Evolutionary conservation across 2,888 invertebrate genomes (phyloP).

Genomic region (Nezara viridula): DNA sequence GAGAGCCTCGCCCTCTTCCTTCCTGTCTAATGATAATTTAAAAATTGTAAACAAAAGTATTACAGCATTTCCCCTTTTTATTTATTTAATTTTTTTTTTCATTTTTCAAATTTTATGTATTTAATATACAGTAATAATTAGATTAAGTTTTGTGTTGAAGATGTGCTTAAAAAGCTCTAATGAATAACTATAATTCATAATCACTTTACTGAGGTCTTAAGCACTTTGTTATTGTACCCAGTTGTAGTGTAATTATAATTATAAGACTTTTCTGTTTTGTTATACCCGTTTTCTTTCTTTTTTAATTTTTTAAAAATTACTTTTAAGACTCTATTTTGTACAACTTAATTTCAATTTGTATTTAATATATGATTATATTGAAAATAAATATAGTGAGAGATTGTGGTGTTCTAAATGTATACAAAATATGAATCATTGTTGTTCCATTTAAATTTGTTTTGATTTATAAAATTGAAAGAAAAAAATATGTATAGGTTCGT

Average conservation of each 20-base stretch:
- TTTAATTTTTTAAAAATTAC: neutral
- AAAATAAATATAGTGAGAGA: neutral
- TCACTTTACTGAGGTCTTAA: conserved; percentile 16
- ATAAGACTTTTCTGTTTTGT: conserved; percentile 1
- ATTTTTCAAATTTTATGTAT: conserved; percentile 29
- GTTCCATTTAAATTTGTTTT: conserved; percentile 30
- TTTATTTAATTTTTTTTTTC: conserved; percentile 33
- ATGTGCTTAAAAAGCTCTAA: conserved; percentile 8
- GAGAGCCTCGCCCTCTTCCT: conserved; percentile 56
- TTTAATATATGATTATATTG: neutral
- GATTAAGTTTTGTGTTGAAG: conserved; percentile 29
- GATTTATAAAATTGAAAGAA: neutral
- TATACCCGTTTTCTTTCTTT: conserved; percentile 18
- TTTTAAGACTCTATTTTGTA: conserved; percentile 33
- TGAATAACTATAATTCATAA: neutral
- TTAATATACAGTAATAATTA: conserved; percentile 9
- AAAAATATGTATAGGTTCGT: neutral
- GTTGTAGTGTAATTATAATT: neutral
- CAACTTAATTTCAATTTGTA: conserved; percentile 41
- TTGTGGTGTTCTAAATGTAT: neutral
- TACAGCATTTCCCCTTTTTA: conserved; percentile 54
- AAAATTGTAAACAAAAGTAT: conserved; percentile 55
- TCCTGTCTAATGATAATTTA: conserved; percentile 43
- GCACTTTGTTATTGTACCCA: conserved; percentile 7
- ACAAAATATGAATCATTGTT: conserved; percentile 45